Percentiles rank a stretch among this genome's conserved stretches.
Conservation (phyloP, 1,140 invertebrate genomes). For the Macrobrachium nipponense region DNA sequence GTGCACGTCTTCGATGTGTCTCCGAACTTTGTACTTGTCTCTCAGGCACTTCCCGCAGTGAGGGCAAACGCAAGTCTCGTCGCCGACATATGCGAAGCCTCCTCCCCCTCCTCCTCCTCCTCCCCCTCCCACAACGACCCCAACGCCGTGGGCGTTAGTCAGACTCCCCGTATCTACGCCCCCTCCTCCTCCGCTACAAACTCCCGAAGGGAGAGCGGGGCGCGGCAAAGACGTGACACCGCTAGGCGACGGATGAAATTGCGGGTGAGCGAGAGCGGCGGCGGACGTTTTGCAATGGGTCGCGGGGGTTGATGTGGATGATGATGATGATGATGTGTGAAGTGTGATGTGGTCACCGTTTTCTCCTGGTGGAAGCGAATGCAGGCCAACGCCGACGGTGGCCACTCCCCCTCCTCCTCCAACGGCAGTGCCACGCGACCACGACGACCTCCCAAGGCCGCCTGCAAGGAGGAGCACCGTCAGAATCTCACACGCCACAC, state of each 20-base stretch:
- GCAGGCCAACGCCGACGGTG: not conserved
- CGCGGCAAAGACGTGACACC: too few relatives aligned
- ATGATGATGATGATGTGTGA: not conserved
- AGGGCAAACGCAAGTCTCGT: slow-evolving; percentile 65
- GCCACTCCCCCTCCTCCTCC: not conserved
- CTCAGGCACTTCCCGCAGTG: slow-evolving; percentile 46
- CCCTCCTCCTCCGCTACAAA: too few relatives aligned
- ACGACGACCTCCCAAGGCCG: slow-evolving; percentile 33
- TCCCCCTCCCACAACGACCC: not conserved
- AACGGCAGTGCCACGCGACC: slow-evolving; percentile 29
- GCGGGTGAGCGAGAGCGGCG: not conserved
- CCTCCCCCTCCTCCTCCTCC: not conserved
- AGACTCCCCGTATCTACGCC: too few relatives aligned
- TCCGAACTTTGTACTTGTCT: slow-evolving; percentile 52
- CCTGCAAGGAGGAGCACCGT: slow-evolving; percentile 48
- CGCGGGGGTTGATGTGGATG: not conserved
- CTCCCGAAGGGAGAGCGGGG: too few relatives aligned
- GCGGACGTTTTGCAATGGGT: not conserved
- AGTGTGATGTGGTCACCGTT: too few relatives aligned
- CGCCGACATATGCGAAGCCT: not conserved
- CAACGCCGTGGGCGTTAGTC: not conserved
- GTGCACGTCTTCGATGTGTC: slow-evolving; percentile 67
- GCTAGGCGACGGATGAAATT: not conserved
- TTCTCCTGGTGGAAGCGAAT: too few relatives aligned
- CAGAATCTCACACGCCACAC: slow-evolving; percentile 4